Conservation (phyloP, 1,140 invertebrate genomes). For the Caenorhabditis elegans region WBcel235 BX284602.5:6001001-6001500, state of each 20-base stretch:
- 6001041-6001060: no score
- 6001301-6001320: neutral
- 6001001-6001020: no score
- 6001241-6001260: slow-evolving; percentile 24
- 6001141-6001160: neutral
- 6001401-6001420: neutral
- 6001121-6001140: neutral
- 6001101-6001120: slow-evolving; percentile 1
- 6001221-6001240: slow-evolving; percentile 11
- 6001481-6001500: neutral
- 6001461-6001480: no score
- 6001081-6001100: neutral
- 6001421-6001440: neutral
- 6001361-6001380: neutral
- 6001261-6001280: slow-evolving; percentile 6
- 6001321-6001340: neutral
- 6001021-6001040: no score
- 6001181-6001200: slow-evolving; percentile 29
- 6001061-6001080: neutral
- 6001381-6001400: neutral
- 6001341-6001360: neutral
- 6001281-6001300: slow-evolving; percentile 22
- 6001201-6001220: slow-evolving; percentile 19
- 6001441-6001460: no score
- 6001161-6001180: slow-evolving; percentile 21